These are phyloP conservation scores for Siphlonurus alternatus DNA, from an alignment of 2,888 invertebrate species.

Conservation along the genomic window DNA sequence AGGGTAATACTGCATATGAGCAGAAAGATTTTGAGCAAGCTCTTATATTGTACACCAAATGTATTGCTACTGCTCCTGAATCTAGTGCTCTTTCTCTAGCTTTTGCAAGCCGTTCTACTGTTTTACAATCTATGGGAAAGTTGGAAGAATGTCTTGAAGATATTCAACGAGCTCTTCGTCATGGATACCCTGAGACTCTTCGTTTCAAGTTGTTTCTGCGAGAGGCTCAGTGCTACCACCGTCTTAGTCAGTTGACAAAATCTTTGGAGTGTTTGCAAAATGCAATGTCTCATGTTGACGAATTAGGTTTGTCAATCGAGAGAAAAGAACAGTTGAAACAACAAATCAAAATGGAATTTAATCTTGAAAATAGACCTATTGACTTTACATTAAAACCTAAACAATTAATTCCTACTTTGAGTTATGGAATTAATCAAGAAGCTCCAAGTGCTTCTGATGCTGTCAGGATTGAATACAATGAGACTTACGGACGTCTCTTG, in stretches of 20 bases:
- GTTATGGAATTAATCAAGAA: background rate
- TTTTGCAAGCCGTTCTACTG: background rate
- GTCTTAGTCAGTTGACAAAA: background rate
- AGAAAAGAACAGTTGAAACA: background rate
- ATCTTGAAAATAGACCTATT: background rate
- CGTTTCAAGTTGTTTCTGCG: background rate
- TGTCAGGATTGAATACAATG: background rate
- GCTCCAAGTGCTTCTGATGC: background rate
- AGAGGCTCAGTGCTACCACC: background rate
- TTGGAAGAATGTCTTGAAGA: background rate
- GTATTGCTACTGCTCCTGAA: too few relatives aligned
- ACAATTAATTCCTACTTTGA: too few relatives aligned
- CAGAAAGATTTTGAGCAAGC: too few relatives aligned
- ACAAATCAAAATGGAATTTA: background rate
- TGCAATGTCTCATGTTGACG: too few relatives aligned
- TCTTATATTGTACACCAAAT: too few relatives aligned
- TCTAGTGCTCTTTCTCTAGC: too few relatives aligned
- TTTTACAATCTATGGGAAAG: background rate
- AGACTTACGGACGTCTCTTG: background rate
- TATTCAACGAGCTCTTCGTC: background rate
- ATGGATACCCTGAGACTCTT: background rate
- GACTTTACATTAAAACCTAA: too few relatives aligned
- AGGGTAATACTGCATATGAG: too few relatives aligned
- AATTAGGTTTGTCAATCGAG: background rate
- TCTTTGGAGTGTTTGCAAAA: too few relatives aligned